Percentiles rank a stretch among this genome's conserved stretches.
Evolutionary conservation across 2,797 vertebrate genomes (phyloP).

Genomic region (Distichodus sexfasciatus): DNA sequence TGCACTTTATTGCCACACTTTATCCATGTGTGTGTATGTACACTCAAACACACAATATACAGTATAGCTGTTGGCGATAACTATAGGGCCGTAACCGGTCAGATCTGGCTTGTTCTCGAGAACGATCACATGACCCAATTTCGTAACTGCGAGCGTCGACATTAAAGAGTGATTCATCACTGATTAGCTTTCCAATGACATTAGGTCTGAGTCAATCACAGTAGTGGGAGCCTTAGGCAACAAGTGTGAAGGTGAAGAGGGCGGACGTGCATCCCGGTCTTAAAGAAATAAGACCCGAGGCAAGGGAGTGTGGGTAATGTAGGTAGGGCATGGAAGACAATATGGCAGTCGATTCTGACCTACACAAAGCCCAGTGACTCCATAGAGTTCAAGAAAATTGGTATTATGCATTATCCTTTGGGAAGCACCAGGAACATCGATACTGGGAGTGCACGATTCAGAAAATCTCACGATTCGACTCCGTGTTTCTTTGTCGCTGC

Average conservation of each 20-base stretch:
- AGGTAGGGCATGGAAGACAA: neutral
- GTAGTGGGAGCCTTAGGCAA: neutral
- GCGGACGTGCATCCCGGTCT: neutral
- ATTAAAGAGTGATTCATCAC: neutral
- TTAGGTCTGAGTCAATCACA: neutral
- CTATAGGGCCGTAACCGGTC: neutral
- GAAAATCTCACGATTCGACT: neutral
- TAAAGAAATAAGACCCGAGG: neutral
- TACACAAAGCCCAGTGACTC: neutral
- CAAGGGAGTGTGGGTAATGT: neutral
- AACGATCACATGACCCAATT: neutral
- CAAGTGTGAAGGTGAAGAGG: neutral
- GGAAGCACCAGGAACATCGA: too few relatives aligned
- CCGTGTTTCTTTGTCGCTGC: neutral
- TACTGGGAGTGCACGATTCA: neutral
- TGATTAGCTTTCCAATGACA: neutral
- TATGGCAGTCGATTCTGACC: neutral
- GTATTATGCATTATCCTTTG: too few relatives aligned
- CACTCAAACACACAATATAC: too few relatives aligned
- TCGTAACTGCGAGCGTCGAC: neutral
- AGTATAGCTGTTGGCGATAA: neutral
- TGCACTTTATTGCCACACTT: too few relatives aligned
- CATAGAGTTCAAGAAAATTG: too few relatives aligned
- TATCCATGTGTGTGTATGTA: too few relatives aligned
- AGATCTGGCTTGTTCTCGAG: neutral